Base-by-base conservation (phyloP, 2,797 vertebrate species). In the Kryptolebias ocellatus region DNA sequence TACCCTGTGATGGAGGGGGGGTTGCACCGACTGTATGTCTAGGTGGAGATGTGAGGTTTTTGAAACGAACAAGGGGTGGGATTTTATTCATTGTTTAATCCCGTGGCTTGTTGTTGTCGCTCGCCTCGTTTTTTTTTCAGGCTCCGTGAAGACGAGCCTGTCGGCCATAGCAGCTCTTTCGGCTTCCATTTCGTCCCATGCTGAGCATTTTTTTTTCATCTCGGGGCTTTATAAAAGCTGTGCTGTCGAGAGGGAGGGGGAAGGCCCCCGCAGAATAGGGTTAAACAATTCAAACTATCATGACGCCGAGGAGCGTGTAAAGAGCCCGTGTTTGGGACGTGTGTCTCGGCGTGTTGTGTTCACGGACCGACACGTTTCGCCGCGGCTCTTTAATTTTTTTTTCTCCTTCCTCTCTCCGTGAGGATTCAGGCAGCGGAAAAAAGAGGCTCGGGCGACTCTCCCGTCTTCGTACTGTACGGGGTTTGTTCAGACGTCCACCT, bases 131-230 rank as follows among this genome's bases (percentile, higher is more conserved):
- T 24, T 24, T 24, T 24, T 24, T 42, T 42, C 34, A 34, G 34
- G 69, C 77, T 87, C 81, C 76, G 78, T 59, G 87, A 83, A 89
- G 86, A 89, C 89, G 64, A 88, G 86, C 90, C 86, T 82, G 88
- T 90, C 90, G 91, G 90, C 90, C 88, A 89, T 89, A 86, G 91
- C 87, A 42, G 39, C 39, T 42, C 90, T 87, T 80, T 83, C 84
- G 81, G 85, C 81, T 90, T 89, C 80, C 83, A 82, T 90, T 83
- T 89, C 88, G 84, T 91, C 87, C 89, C 87, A 87, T 83, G 83
- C 83, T 60, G 83, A 83, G 81, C 83, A 29, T 72, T 83, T 70
- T 24, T 24, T 24, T 24, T 24, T 24, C 61, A 64, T 86, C 73
- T 58, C 51, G 16, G 52, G 72, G 64, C 65, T 27, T 11, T 49